Evolutionary conservation across 2,888 invertebrate species (phyloP).

Genomic region (Macaria notata): DNA sequence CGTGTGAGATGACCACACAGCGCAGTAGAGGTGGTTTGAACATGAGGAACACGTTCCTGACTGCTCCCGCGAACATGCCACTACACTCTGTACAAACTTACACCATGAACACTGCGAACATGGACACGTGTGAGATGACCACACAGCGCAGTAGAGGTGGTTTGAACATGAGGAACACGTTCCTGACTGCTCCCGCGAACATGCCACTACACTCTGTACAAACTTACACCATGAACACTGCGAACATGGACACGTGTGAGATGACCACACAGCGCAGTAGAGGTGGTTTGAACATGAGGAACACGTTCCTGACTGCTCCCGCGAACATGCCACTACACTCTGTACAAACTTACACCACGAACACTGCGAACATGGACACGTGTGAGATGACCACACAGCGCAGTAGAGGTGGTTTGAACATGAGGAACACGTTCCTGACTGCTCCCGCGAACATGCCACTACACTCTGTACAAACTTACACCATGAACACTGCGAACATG

Average conservation of each 20-base stretch:
- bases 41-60: constrained; percentile 59
- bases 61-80: constrained; percentile 61
- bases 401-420: constrained; percentile 65
- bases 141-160: constrained; percentile 68
- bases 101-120: constrained; percentile 78
- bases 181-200: constrained; percentile 63
- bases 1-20: constrained; percentile 68
- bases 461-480: constrained; percentile 49
- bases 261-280: constrained; percentile 66
- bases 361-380: constrained; percentile 73
- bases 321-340: constrained; percentile 49
- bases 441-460: constrained; percentile 61
- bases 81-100: constrained; percentile 40
- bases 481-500: constrained; percentile 76
- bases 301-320: constrained; percentile 62
- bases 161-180: constrained; percentile 58
- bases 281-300: constrained; percentile 61
- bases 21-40: constrained; percentile 63
- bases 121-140: constrained; percentile 65
- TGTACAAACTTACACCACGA: constrained; percentile 64
- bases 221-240: constrained; percentile 74
- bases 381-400: constrained; percentile 69
- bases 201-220: constrained; percentile 37
- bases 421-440: constrained; percentile 54
- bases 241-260: constrained; percentile 72